Base-by-base conservation (phyloP, 2,113 vertebrate genomes). In the Larimichthys polyactis region DNA sequence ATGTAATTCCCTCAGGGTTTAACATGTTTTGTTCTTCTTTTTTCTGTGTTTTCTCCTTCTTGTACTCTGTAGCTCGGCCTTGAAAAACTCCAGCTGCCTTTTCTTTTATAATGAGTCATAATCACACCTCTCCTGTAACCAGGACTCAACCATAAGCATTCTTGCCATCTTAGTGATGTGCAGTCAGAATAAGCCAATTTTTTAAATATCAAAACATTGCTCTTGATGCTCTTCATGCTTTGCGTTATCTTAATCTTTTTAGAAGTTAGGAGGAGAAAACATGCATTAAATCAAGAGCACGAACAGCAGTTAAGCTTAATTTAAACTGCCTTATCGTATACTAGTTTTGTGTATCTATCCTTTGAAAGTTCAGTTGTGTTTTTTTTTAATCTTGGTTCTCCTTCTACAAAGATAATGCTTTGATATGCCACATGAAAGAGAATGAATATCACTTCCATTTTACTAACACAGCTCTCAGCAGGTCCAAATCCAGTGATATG, bases 361-460 rank as follows among this genome's bases (percentile, higher is more conserved):
- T 54, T 62, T 52, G 8, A 32, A 57, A 29, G 32, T 74, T 51
- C 40, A 22, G 6, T 20, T 75, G 29, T 72, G 55, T 75, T 54
- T 70, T 40, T 40, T 36, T 40, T 40, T 36, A 6, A 36, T 8
- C 1, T 46, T 67, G 24, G 44, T 36, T 10, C 54, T 65, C 20
- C 17, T 14, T 3, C 46, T 16, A 22, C 49, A 36, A 72, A 76
- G 16, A 67, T 40, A 66, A 57, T 3, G 29, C 74, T 89, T 74
- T 71, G 71, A 82, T 81, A 75, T 60, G 52, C 2, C 52, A 40
- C 36, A 48, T 57, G 59, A 81, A 82, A 71, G 40, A 22, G 19
- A 80, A 44, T 51, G 15, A 70, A 66, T 36, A 57, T 66, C 32
- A 32, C 63, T 71, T 58, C 6, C 36, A 1, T 84, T 79, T 67